These are phyloP conservation scores for Eriosoma lanigerum DNA, from an alignment of 1,140 invertebrate genomes.

Conservation along the genomic window DNA sequence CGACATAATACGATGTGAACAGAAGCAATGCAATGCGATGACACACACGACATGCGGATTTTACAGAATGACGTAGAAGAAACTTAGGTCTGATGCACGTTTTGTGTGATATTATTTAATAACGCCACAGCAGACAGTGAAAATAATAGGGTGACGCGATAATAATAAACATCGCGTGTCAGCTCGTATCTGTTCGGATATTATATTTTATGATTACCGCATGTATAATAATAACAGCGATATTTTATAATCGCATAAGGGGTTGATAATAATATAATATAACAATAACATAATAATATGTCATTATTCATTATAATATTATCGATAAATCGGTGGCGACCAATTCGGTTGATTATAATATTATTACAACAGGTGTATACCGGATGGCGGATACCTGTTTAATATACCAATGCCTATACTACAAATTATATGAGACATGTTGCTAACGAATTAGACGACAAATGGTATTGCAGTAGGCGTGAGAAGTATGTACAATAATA, in stretches of 20 bases:
- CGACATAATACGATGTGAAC: background rate
- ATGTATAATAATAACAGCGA: too few relatives aligned
- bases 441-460: background rate
- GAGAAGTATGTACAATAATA: too few relatives aligned
- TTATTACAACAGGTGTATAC: background rate
- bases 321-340: slow-evolving; percentile 8
- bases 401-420: background rate
- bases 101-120: slow-evolving; percentile 32
- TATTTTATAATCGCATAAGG: too few relatives aligned
- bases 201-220: background rate
- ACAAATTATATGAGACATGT: too few relatives aligned
- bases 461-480: too few relatives aligned
- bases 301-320: too few relatives aligned
- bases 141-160: slow-evolving; percentile 10
- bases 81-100: background rate
- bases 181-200: background rate
- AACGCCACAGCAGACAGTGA: slow-evolving; percentile 21
- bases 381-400: background rate
- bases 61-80: background rate
- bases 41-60: background rate
- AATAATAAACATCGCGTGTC: slow-evolving; percentile 22
- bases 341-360: background rate
- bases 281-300: background rate
- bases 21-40: slow-evolving; percentile 38
- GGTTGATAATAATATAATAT: background rate